A percentile compares a stretch with the other conserved stretches of the same genome.
phyloP scores from a whole-genome alignment of 2,797 vertebrate species.

The Malacoraja senta region DNA sequence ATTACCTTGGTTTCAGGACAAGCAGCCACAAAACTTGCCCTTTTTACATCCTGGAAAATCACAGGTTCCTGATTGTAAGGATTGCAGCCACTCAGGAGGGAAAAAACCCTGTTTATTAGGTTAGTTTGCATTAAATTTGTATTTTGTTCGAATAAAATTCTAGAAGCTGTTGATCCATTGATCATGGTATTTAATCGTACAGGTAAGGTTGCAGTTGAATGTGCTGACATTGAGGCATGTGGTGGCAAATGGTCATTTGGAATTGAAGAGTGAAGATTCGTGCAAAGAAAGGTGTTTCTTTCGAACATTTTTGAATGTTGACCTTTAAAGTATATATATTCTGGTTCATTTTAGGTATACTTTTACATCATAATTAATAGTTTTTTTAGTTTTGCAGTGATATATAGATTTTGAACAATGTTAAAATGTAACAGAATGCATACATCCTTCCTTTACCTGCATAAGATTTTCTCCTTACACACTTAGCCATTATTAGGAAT shows the following conservation, averaged over 20 bases:
- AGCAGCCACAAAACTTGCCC: background rate
- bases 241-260: background rate
- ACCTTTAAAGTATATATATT: background rate
- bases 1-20: background rate
- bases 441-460: background rate
- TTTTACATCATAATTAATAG: background rate
- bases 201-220: background rate
- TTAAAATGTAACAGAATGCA: background rate
- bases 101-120: background rate
- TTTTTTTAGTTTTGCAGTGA: background rate
- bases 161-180: background rate
- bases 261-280: background rate
- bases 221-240: background rate
- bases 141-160: background rate
- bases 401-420: background rate
- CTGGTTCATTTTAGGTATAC: background rate
- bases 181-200: background rate
- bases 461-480: background rate
- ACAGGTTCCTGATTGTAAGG: background rate
- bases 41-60: background rate
- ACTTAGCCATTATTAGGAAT: background rate
- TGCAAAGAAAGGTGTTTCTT: background rate
- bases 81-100: background rate
- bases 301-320: background rate
- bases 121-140: background rate